phyloP scores from a whole-genome alignment of 2,797 vertebrate genomes.

The Limosa lapponica region DNA sequence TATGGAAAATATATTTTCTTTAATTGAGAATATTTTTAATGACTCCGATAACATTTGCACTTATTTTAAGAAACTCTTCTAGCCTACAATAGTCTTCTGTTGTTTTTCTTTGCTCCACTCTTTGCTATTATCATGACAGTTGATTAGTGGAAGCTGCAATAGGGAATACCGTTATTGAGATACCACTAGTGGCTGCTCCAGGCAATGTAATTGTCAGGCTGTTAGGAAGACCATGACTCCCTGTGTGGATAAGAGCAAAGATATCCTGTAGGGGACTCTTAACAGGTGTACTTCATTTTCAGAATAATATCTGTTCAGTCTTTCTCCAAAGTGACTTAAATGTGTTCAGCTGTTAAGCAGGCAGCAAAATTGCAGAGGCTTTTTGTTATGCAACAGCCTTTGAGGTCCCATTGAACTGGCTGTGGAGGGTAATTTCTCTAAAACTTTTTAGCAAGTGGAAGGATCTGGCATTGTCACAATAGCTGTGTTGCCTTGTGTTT shows the following conservation, averaged over 20 bases:
- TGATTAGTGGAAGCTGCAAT: not conserved
- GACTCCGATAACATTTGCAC: not conserved
- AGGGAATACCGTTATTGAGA: not conserved
- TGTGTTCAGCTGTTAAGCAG: not conserved
- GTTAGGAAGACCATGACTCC: not conserved
- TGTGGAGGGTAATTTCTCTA: not conserved
- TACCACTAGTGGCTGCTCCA: not conserved
- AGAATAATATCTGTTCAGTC: not conserved
- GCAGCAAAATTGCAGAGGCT: not conserved
- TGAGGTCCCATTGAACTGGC: not conserved
- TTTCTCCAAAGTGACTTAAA: not conserved
- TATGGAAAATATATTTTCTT: not conserved
- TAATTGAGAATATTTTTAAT: not conserved
- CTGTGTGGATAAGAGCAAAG: not conserved
- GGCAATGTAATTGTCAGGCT: not conserved
- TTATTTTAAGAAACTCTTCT: not conserved
- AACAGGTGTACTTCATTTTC: not conserved
- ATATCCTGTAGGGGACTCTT: not conserved
- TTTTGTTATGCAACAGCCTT: not conserved
- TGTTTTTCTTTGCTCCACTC: not conserved
- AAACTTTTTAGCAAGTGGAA: not conserved
- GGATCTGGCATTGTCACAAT: not conserved
- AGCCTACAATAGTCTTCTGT: not conserved
- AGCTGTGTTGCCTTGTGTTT: not conserved
- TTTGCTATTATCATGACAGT: not conserved